These are phyloP conservation scores for Shinisaurus crocodilurus DNA, from an alignment of 2,113 vertebrate species.

Conservation along the genomic window DNA sequence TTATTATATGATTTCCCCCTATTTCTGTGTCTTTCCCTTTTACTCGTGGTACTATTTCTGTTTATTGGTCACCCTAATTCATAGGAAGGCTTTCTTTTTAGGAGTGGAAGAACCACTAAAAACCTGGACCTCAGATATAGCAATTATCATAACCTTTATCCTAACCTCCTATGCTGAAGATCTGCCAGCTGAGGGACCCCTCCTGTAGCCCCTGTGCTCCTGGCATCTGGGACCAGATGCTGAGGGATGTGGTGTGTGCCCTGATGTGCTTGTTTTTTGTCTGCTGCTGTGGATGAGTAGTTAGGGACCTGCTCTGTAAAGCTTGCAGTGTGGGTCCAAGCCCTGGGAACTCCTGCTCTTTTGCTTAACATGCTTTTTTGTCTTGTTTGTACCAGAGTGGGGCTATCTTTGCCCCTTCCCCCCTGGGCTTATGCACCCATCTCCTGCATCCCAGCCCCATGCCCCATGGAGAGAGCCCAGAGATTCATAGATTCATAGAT, in stretches of 20 bases:
- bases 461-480: neutral
- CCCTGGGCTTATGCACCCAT: neutral
- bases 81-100: neutral
- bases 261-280: no score
- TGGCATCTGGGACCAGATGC: no score
- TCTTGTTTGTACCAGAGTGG: neutral
- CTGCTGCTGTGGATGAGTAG: neutral
- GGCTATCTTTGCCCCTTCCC: neutral
- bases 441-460: neutral
- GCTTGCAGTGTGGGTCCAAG: neutral
- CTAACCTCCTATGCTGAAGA: neutral
- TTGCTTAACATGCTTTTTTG: neutral
- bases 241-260: no score
- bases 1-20: neutral
- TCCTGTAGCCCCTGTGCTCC: no score
- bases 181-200: neutral
- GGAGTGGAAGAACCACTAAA: neutral
- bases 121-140: neutral
- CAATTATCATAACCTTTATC: neutral
- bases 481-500: no score
- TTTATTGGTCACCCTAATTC: neutral
- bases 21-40: neutral
- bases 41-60: neutral
- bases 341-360: neutral
- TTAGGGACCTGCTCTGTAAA: neutral